Base-by-base conservation (phyloP, 2,113 vertebrate genomes). In the Strigops habroptila region DNA sequence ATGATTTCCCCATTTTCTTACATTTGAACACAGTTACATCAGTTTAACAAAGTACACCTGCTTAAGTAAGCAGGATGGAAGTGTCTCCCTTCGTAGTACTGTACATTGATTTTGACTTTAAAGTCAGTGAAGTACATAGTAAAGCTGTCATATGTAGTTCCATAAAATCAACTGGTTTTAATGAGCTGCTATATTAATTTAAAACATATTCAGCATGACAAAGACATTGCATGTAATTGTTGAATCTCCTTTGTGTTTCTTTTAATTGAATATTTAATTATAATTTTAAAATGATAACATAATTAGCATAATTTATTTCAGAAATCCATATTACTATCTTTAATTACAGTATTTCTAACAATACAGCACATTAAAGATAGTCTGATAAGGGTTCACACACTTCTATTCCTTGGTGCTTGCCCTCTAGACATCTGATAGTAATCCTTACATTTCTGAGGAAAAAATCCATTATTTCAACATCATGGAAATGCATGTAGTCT, bases 181-280 rank as follows among this genome's bases (percentile, higher is more conserved):
- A 95, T 96, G 85, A 95, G 52, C 60, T 93, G 37, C 55, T 86
- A 14, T 82, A 48, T 95, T 92, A 96, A 92, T 95, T 92, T 96
- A 76, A 77, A 91, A 79, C 93, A 90, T 76, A 94, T 93, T 96
- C 93, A 85, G 95, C 95, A 95, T 97, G 91, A 97, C 96, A 96
- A 83, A 91, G 88, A 85, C 82, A 49, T 93, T 79, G 67, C 74
- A 92, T 92, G 92, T 82, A 91, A 94, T 94, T 95, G 37, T 81
- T 94, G 77, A 92, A 93, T 96, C 25, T 78, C 83, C 90, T 92
- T 86, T 91, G 84, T 91, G 65, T 83, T 52, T 91, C 87, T 95
- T 96, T 30, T 90, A 94, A 94, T 96, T 88, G 81, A 84, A 59
- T 96, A 95, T 96, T 97, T 94, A 94, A 95, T 94, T 65, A 73